phyloP scores from a whole-genome alignment of 2,888 invertebrate species.

The Macaria notata region DNA sequence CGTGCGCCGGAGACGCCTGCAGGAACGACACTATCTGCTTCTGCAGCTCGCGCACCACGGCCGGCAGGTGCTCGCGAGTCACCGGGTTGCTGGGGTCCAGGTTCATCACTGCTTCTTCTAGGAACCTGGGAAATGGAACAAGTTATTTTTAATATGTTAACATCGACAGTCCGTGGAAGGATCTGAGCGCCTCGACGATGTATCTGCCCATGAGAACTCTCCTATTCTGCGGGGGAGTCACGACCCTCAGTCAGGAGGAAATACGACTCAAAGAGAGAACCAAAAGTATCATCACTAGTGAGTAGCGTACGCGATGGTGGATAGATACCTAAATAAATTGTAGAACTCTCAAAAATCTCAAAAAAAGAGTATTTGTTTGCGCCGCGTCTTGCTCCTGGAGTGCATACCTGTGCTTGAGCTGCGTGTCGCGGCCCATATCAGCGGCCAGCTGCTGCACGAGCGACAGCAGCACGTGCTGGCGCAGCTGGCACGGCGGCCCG shows the following conservation, averaged over 20 bases:
- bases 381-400: too few species aligned
- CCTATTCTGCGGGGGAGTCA: too few species aligned
- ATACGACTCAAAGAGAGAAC: too few species aligned
- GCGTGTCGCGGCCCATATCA: constrained; percentile 91
- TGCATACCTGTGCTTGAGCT: constrained; percentile 65
- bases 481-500: constrained; percentile 86
- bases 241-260: too few species aligned
- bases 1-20: constrained; percentile 84
- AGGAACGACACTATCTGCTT: constrained; percentile 89
- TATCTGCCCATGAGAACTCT: too few species aligned
- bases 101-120: constrained; percentile 93
- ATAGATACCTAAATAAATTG: too few species aligned
- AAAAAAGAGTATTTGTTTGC: not conserved
- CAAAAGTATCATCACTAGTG: too few species aligned
- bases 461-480: constrained; percentile 94
- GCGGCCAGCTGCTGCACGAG: constrained; percentile 96
- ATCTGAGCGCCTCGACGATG: too few species aligned
- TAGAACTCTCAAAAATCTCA: too few species aligned
- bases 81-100: constrained; percentile 89
- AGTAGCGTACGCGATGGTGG: too few species aligned
- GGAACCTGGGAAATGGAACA: constrained; percentile 83
- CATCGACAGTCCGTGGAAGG: too few species aligned
- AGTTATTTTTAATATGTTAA: not conserved
- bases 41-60: constrained; percentile 88
- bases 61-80: constrained; percentile 91